These are phyloP conservation scores for Clarias laeviceps DNA, from an alignment of 2,797 vertebrate genomes.

Conservation along the genomic window DNA sequence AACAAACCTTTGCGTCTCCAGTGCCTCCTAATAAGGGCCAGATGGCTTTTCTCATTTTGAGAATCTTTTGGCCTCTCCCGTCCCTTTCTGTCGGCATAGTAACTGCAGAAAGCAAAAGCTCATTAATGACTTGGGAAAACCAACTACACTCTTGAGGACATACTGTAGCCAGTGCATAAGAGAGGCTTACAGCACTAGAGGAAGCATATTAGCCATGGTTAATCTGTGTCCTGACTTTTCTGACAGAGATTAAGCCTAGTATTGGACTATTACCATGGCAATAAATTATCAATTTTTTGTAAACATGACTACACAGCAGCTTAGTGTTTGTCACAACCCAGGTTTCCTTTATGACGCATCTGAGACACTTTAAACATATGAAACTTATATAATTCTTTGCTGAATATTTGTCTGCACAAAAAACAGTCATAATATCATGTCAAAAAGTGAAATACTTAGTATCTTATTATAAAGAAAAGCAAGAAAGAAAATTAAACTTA, in stretches of 20 bases:
- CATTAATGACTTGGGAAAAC: slow-evolving; percentile 50
- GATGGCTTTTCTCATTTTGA: slow-evolving; percentile 60
- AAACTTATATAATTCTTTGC: not conserved
- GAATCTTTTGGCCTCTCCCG: slow-evolving; percentile 51
- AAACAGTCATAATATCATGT: not conserved
- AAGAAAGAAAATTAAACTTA: not conserved
- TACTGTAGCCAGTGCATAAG: not conserved
- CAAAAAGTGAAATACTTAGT: not conserved
- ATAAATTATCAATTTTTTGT: not conserved
- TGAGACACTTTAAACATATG: not conserved
- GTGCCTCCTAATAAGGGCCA: slow-evolving; percentile 66
- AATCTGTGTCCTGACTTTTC: slow-evolving; percentile 8
- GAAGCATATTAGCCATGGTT: slow-evolving; percentile 22
- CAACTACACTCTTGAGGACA: slow-evolving; percentile 34
- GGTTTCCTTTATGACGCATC: not conserved
- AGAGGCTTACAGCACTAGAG: slow-evolving; percentile 2
- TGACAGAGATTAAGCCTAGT: slow-evolving; percentile 20
- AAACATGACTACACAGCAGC: not conserved
- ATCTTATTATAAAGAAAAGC: not conserved
- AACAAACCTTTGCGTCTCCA: slow-evolving; percentile 31
- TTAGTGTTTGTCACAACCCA: not conserved
- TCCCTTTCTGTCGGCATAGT: slow-evolving; percentile 50
- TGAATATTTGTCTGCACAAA: not conserved
- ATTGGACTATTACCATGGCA: slow-evolving; percentile 10
- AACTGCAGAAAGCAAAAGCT: slow-evolving; percentile 50